phyloP scores from a whole-genome alignment of 2,888 invertebrate species.

The Nymphalis polychloros region DNA sequence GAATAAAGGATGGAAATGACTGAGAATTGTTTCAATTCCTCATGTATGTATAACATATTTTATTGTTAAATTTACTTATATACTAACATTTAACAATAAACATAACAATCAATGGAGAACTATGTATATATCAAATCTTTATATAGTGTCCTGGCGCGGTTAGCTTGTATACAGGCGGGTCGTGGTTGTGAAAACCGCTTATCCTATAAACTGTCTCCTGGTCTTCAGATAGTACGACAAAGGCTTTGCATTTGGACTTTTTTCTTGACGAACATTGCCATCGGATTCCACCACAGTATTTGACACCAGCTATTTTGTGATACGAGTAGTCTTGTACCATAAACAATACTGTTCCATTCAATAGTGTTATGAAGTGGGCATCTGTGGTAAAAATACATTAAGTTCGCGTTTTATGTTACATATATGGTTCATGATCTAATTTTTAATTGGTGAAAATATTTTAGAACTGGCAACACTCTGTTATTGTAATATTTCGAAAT shows the following conservation, averaged over 20 bases:
- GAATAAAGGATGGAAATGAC: too few species aligned
- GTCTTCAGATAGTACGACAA: conserved; percentile 40
- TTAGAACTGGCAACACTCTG: too few species aligned
- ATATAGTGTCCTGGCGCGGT: conserved; percentile 13
- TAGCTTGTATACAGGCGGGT: conserved; percentile 35
- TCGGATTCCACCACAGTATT: conserved; percentile 39
- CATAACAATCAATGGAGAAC: neutral
- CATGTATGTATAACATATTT: too few species aligned
- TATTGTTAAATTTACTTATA: too few species aligned
- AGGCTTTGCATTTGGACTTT: conserved; percentile 40
- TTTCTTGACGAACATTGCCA: conserved; percentile 47
- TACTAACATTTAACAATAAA: conserved; percentile 2
- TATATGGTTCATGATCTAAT: neutral
- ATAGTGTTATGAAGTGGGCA: conserved; percentile 38
- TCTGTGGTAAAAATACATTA: conserved; percentile 15
- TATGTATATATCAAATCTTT: conserved; percentile 7
- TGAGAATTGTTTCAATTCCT: too few species aligned
- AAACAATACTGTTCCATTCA: conserved; percentile 41
- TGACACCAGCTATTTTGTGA: conserved; percentile 41
- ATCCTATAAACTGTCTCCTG: conserved; percentile 35
- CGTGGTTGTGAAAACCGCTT: conserved; percentile 39
- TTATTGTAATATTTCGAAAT: too few species aligned
- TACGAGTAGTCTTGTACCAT: conserved; percentile 44
- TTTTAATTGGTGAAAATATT: neutral
- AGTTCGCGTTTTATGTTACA: neutral